phyloP scores from a whole-genome alignment of 2,888 invertebrate species.

The Orthosia incerta region DNA sequence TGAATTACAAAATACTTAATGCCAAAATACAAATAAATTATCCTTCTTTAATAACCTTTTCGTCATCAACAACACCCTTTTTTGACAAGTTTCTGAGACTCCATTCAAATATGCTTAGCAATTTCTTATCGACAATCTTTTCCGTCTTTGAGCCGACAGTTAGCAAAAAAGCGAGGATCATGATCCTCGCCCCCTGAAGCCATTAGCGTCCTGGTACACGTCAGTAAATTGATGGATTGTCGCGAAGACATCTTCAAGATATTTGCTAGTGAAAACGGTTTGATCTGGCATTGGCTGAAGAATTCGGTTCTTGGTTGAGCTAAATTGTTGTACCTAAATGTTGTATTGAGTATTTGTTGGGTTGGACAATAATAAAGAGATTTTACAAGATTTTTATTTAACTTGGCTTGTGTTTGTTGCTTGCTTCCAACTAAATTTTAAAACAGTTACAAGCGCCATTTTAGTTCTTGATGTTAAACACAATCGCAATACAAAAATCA shows the following conservation, averaged over 20 bases:
- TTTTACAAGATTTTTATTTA: too few species aligned
- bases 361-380: neutral
- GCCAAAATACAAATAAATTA: conserved; percentile 41
- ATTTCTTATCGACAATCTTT: conserved; percentile 59
- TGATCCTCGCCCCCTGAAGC: conserved; percentile 56
- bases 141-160: conserved; percentile 52
- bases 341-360: neutral
- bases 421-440: too few species aligned
- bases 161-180: conserved; percentile 60
- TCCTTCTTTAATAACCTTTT: conserved; percentile 27
- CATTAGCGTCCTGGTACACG: conserved; percentile 70
- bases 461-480: neutral
- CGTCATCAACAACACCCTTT: conserved; percentile 38
- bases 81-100: conserved; percentile 48
- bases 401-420: too few species aligned
- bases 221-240: conserved; percentile 72
- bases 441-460: neutral
- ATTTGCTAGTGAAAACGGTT: conserved; percentile 57
- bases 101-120: conserved; percentile 52
- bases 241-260: conserved; percentile 59
- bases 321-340: conserved; percentile 5
- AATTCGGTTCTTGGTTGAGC: conserved; percentile 20
- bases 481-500: neutral
- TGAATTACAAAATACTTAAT: neutral
- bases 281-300: conserved; percentile 30